phyloP scores from a whole-genome alignment of 2,888 invertebrate species.

The Drosophila formosana region DNA sequence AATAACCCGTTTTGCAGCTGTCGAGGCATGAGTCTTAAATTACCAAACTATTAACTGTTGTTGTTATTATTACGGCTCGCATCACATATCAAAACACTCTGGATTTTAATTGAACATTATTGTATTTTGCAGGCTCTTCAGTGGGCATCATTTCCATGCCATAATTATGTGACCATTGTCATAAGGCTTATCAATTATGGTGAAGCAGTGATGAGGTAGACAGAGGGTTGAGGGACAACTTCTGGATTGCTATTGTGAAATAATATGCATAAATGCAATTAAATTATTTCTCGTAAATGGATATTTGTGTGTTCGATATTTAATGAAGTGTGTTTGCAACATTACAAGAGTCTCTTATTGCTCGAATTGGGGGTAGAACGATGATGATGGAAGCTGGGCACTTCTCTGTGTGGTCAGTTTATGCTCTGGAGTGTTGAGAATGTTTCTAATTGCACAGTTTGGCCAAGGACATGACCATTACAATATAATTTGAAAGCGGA shows the following conservation, averaged over 20 bases:
- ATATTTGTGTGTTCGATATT: slow-evolving; percentile 55
- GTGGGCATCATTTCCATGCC: slow-evolving; percentile 11
- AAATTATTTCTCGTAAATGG: slow-evolving; percentile 60
- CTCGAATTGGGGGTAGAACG: too few species aligned
- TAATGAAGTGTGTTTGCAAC: slow-evolving; percentile 54
- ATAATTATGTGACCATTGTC: slow-evolving; percentile 33
- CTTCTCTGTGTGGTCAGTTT: slow-evolving; percentile 14
- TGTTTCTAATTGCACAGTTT: slow-evolving; percentile 47
- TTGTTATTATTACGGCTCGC: slow-evolving; percentile 10
- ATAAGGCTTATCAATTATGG: slow-evolving; percentile 33
- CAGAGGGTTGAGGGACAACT: background rate
- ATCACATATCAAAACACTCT: slow-evolving; percentile 48
- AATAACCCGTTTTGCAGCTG: slow-evolving; percentile 17
- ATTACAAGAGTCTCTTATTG: slow-evolving; percentile 29
- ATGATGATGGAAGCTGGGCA: background rate
- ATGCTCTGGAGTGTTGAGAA: slow-evolving; percentile 13
- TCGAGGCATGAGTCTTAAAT: slow-evolving; percentile 6
- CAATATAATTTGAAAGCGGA: slow-evolving; percentile 27
- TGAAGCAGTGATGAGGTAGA: background rate
- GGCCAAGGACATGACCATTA: slow-evolving; percentile 6
- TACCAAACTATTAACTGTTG: slow-evolving; percentile 9
- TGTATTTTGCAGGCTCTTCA: slow-evolving; percentile 27
- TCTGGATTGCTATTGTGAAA: slow-evolving; percentile 10
- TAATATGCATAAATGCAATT: slow-evolving; percentile 60
- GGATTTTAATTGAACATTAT: slow-evolving; percentile 53